A percentile compares a stretch with the other conserved stretches of the same genome.
Conservation (phyloP, 2,113 vertebrate genomes). For the Odocoileus hemionus region DNA sequence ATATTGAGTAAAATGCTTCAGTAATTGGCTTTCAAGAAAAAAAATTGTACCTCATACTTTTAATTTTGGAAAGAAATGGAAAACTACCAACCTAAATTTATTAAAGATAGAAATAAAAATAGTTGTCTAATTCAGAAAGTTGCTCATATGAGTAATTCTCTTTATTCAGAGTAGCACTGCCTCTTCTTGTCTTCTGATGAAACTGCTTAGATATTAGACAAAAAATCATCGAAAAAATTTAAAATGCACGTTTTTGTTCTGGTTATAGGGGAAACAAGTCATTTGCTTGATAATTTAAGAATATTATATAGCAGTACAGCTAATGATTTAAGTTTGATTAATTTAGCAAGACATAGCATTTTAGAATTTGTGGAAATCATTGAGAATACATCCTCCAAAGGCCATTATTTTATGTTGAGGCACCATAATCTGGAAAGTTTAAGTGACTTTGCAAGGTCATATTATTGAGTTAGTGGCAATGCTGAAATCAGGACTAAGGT, state of each 20-base stretch:
- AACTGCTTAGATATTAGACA: not conserved
- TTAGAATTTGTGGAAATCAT: not conserved
- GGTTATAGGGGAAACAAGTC: not conserved
- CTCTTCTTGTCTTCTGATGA: not conserved
- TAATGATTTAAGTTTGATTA: not conserved
- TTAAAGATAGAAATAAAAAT: not conserved
- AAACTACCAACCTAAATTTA: not conserved
- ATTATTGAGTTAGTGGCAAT: not conserved
- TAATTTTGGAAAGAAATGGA: not conserved
- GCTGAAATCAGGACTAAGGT: not conserved
- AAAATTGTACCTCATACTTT: not conserved
- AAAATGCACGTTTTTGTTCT: not conserved
- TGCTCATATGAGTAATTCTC: not conserved
- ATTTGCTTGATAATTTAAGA: not conserved
- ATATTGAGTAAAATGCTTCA: conserved; percentile 4
- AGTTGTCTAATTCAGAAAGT: not conserved
- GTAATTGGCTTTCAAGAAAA: not conserved
- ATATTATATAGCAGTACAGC: not conserved
- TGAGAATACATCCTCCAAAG: not conserved
- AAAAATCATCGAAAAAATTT: not conserved
- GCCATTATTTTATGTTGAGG: not conserved
- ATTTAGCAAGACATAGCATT: not conserved
- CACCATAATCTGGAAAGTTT: not conserved
- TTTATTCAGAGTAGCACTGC: not conserved
- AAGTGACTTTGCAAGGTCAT: not conserved